Base-by-base conservation (phyloP, 2,797 vertebrate genomes). In the Darevskia mixta region DNA sequence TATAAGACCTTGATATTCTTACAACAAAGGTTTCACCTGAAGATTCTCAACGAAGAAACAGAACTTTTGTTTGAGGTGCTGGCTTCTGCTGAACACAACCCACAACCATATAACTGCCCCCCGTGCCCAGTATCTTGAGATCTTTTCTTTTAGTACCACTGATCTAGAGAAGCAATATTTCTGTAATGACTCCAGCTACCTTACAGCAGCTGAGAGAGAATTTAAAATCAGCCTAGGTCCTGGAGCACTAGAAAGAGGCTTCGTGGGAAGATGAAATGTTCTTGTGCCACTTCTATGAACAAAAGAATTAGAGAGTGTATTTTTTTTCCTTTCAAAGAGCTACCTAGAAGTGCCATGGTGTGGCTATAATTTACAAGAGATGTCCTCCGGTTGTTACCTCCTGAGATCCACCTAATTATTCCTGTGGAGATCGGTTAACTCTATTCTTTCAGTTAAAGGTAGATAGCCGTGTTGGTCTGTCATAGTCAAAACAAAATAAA, bases 241-340 rank as follows among this genome's bases (percentile, higher is more conserved):
- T 87, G 90, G 90, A 90, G 88, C 92, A 82, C 72, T 87, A 85
- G 88, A 94, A 95, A 93, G 92, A 87, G 90, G 45, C 94, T 91
- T 72, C 90, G 87, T 89, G 82, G 91, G 88, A 82, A 93, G 38
- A 61, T 61, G 88, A 90, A 94, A 88, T 91, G 92, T 93, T 93
- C 91, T 95, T 82, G 35, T 95, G 91, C 91, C 90, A 81, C 94
- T 94, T 94, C 91, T 91, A 92, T 88, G 89, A 93, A 89, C 92
- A 94, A 95, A 95, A 90, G 89, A 90, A 95, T 95, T 95, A 94
- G 92, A 89, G 83, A 91, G 78, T 92, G 88, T 23, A 95, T 95
- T 94, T 95, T 83, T 93, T 73, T 89, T 92, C 88, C 86, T 91
- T 86, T 89, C 87, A 86, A 84, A 92, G 78, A 92, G 77, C 89